These are phyloP conservation scores for Monoplex corrugatus DNA, from an alignment of 2,888 invertebrate species.

Conservation along the genomic window DNA sequence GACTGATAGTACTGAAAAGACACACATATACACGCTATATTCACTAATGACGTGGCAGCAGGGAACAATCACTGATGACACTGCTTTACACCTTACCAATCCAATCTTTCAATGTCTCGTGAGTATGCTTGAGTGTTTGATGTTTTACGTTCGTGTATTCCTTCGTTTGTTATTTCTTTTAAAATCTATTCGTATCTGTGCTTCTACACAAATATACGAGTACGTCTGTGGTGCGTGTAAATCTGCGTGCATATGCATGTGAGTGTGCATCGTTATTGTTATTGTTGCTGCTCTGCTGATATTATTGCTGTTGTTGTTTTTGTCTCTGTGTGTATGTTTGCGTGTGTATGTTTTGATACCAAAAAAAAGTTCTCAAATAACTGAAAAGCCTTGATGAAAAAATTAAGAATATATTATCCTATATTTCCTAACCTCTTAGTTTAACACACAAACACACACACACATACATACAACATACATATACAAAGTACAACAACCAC, in stretches of 20 bases:
- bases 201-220: too few relatives aligned
- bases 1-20: conserved; percentile 63
- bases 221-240: too few relatives aligned
- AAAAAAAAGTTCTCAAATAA: too few relatives aligned
- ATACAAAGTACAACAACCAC: background rate
- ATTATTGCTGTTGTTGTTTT: background rate
- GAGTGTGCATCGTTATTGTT: too few relatives aligned
- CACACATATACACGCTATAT: background rate
- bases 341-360: background rate
- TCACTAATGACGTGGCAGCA: too few relatives aligned
- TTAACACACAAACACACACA: conserved; percentile 6
- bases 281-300: too few relatives aligned
- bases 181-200: background rate
- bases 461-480: background rate
- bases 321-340: background rate
- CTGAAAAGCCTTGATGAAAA: too few relatives aligned
- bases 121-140: background rate
- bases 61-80: too few relatives aligned
- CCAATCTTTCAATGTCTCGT: conserved; percentile 17
- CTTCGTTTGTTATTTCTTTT: conserved; percentile 27
- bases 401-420: too few relatives aligned
- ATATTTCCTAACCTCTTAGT: background rate
- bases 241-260: too few relatives aligned
- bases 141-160: background rate
- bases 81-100: too few relatives aligned